These are phyloP conservation scores for Melanocharis versteri DNA, from an alignment of 2,113 vertebrate genomes.

Conservation along the genomic window DNA sequence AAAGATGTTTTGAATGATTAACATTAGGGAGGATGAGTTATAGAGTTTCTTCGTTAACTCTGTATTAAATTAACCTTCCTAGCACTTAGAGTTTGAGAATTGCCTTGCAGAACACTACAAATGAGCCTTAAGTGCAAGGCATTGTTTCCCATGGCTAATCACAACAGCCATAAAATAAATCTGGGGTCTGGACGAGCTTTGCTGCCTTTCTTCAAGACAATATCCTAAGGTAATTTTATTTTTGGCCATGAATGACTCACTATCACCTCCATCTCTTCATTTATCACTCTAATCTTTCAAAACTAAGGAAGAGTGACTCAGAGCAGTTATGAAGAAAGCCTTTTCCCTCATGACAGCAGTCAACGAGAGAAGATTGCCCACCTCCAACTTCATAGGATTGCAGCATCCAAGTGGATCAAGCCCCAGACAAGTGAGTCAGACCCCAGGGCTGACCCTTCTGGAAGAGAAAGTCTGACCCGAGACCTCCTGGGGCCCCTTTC, in stretches of 20 bases:
- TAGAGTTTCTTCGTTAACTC: not conserved
- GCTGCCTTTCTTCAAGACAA: not conserved
- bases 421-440: not conserved
- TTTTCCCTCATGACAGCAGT: not conserved
- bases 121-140: not conserved
- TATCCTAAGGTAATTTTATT: not conserved
- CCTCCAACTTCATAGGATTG: rapidly evolving
- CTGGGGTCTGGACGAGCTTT: not conserved
- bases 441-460: not conserved
- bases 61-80: constrained; percentile 27
- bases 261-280: not conserved
- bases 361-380: not conserved
- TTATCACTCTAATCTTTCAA: not conserved
- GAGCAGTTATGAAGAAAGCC: not conserved
- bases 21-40: constrained; percentile 7
- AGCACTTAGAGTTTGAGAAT: not conserved
- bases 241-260: not conserved
- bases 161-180: not conserved
- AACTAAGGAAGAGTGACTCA: not conserved
- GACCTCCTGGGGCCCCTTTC: not conserved
- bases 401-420: not conserved
- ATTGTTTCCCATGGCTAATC: not conserved
- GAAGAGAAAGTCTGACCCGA: not conserved
- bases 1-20: constrained; percentile 46
- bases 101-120: not conserved